A percentile compares a stretch with the other conserved stretches of the same genome.
Evolutionary conservation across 2,797 vertebrate genomes (phyloP).

Genomic region (Premnoplex brunnescens): DNA sequence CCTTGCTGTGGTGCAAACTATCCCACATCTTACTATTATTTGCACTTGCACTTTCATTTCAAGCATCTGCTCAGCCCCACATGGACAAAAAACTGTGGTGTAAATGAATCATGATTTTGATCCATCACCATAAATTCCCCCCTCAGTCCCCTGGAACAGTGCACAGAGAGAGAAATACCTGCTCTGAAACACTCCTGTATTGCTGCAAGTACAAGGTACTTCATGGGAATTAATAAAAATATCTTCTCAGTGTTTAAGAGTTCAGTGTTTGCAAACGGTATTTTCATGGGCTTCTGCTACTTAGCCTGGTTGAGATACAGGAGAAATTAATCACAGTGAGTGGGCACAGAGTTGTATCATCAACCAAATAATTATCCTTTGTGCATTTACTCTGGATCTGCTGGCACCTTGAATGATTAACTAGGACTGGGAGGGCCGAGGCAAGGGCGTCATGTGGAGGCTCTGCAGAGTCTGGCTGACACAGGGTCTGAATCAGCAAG

Average conservation of each 20-base stretch:
- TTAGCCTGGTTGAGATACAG: background rate
- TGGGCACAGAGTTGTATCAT: background rate
- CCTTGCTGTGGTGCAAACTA: background rate
- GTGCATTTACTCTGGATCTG: background rate
- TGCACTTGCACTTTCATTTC: background rate
- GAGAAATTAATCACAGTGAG: background rate
- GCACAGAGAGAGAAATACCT: background rate
- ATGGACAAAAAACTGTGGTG: background rate
- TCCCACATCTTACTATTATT: background rate
- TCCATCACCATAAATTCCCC: background rate
- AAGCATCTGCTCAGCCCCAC: background rate
- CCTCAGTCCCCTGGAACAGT: background rate
- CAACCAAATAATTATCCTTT: constrained; percentile 20
- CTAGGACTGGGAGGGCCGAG: background rate
- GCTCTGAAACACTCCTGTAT: background rate
- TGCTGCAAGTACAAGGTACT: background rate
- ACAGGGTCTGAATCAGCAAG: constrained; percentile 9
- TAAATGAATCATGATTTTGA: background rate
- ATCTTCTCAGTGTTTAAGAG: background rate
- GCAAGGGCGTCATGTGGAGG: background rate
- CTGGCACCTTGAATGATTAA: constrained; percentile 32
- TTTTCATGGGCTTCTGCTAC: background rate
- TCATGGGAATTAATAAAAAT: background rate
- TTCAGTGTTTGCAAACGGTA: background rate
- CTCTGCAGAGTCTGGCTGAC: background rate